Conservation (phyloP, 2,797 vertebrate species). For the Aeoliscus strigatus region DNA sequence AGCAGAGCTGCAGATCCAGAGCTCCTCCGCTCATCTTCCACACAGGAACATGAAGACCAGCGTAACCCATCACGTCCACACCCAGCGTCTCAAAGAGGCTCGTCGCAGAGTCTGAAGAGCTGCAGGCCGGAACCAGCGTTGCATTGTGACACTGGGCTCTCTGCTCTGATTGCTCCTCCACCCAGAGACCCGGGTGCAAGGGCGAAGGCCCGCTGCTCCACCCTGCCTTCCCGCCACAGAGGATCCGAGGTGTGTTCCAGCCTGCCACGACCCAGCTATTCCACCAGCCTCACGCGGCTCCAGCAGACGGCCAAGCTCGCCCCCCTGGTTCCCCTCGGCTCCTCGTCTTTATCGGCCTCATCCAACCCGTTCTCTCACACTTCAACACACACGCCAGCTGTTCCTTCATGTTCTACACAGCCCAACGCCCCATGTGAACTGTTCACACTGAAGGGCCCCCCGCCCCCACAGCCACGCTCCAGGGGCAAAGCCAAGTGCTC, state of each 20-base stretch:
- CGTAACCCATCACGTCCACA: constrained; percentile 12
- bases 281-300: constrained; percentile 70
- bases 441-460: constrained; percentile 58
- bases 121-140: constrained; percentile 21
- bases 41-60: constrained; percentile 25
- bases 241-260: constrained; percentile 55
- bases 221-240: constrained; percentile 70
- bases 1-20: constrained; percentile 17
- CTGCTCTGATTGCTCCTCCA: constrained; percentile 61
- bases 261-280: constrained; percentile 66
- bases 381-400: constrained; percentile 8
- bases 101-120: constrained; percentile 46
- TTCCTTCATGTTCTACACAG: constrained; percentile 18
- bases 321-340: constrained; percentile 38
- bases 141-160: constrained; percentile 28
- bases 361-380: constrained; percentile 13
- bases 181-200: constrained; percentile 50
- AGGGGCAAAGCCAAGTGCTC: constrained; percentile 63
- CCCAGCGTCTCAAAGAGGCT: constrained; percentile 37
- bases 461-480: constrained; percentile 49
- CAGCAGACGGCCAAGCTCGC: constrained; percentile 38
- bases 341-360: constrained; percentile 19
- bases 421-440: constrained; percentile 51
- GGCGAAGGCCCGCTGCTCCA: constrained; percentile 69
- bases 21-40: constrained; percentile 30